A percentile compares a stretch with the other conserved stretches of the same genome.
These are phyloP conservation scores for Gobiocypris rarus DNA, from an alignment of 2,113 vertebrate genomes.

Conservation along the genomic window DNA sequence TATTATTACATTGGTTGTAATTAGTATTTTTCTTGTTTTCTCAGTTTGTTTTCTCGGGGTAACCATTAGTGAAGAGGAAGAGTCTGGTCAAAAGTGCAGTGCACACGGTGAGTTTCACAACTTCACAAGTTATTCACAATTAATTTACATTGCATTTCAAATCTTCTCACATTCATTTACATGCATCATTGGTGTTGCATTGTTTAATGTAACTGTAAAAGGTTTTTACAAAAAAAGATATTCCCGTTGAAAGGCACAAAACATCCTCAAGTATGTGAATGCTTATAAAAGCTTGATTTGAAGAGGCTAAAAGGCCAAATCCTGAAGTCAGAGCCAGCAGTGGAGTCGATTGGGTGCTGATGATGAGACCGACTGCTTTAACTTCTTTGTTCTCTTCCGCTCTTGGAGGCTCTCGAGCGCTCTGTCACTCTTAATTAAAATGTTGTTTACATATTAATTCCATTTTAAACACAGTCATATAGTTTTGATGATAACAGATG, in stretches of 20 bases:
- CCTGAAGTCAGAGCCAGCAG: too few species aligned
- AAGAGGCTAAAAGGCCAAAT: background rate
- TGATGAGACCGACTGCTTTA: background rate
- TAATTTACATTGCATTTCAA: background rate
- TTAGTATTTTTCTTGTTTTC: background rate
- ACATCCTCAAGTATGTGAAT: too few species aligned
- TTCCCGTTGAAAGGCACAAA: too few species aligned
- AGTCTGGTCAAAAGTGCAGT: too few species aligned
- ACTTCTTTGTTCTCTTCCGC: conserved; percentile 14
- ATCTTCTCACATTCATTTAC: background rate
- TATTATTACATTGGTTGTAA: background rate
- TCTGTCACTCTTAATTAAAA: conserved; percentile 99
- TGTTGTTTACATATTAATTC: conserved; percentile 99
- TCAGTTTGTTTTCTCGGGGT: background rate
- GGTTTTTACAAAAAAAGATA: too few species aligned
- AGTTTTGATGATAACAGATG: conserved; percentile 98
- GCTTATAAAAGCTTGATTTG: background rate
- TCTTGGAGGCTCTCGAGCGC: conserved; percentile 16
- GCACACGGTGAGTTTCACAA: background rate
- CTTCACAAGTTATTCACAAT: background rate
- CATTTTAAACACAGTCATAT: conserved; percentile 97
- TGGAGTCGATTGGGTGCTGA: too few species aligned
- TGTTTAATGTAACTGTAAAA: too few species aligned
- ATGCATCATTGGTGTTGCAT: background rate
- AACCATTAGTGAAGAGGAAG: background rate